phyloP scores from a whole-genome alignment of 2,888 invertebrate species.

The Harpalus rubripes region DNA sequence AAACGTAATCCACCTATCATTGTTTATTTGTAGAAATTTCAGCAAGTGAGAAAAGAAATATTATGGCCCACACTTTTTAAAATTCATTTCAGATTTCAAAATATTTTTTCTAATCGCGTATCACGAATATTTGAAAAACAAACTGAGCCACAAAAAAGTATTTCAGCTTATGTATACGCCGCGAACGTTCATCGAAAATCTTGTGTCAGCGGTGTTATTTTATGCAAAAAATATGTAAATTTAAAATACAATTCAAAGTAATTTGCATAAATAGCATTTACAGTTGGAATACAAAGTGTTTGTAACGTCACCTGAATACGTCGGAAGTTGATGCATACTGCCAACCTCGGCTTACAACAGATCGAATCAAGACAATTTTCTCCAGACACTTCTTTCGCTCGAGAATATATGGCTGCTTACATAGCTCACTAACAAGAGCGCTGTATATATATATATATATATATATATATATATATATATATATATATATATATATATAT shows the following conservation, averaged over 20 bases:
- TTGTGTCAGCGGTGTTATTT: constrained; percentile 62
- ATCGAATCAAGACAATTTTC: constrained; percentile 34
- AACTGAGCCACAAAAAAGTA: constrained; percentile 43
- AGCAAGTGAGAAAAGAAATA: constrained; percentile 14
- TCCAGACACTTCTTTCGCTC: constrained; percentile 25
- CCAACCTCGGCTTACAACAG: constrained; percentile 17
- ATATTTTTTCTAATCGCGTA: constrained; percentile 51
- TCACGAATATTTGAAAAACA: constrained; percentile 27
- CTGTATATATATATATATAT: background rate
- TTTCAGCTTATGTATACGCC: constrained; percentile 52
- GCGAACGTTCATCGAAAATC: constrained; percentile 55
- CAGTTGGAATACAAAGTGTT: constrained; percentile 62
- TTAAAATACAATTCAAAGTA: constrained; percentile 59
- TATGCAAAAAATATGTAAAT: constrained; percentile 63
- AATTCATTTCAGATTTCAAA: constrained; percentile 54
- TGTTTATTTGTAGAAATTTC: background rate
- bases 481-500: too few species aligned
- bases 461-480: too few species aligned
- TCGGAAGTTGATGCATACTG: constrained; percentile 55
- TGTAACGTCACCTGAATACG: constrained; percentile 55
- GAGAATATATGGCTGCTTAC: background rate
- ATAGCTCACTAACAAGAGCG: background rate
- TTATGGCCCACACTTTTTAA: constrained; percentile 13
- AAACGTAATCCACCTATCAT: background rate
- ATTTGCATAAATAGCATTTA: constrained; percentile 63